A percentile compares a stretch with the other conserved stretches of the same genome.
Conservation (phyloP, 92 coral and sea anemone species). For the Diadumene lineata region DNA sequence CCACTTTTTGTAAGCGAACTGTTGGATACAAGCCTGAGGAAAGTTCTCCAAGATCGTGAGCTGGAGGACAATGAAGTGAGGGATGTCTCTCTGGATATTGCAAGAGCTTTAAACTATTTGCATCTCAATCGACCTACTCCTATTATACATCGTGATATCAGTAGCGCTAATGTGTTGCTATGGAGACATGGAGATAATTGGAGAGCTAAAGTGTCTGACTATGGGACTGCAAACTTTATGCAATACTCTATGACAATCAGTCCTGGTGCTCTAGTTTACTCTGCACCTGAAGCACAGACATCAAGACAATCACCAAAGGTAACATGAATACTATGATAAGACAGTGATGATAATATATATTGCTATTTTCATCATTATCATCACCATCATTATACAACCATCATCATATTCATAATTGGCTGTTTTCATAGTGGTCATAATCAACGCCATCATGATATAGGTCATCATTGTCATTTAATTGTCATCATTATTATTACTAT, state of each 20-base stretch:
- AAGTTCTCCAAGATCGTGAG: slow-evolving; percentile 53
- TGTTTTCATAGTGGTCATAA: not conserved
- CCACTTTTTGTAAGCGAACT: slow-evolving; percentile 81
- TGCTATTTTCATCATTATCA: not conserved
- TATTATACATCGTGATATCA: slow-evolving; percentile 85
- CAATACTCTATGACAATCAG: slow-evolving; percentile 71
- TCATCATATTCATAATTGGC: not conserved
- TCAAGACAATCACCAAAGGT: slow-evolving; percentile 82
- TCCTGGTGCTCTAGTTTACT: slow-evolving; percentile 80
- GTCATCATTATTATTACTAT: no score
- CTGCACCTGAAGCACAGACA: slow-evolving; percentile 80
- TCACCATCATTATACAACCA: slow-evolving; percentile 1
- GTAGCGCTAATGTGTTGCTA: slow-evolving; percentile 88
- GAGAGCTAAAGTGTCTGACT: slow-evolving; percentile 86
- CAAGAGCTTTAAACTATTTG: slow-evolving; percentile 73
- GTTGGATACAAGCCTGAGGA: slow-evolving; percentile 66
- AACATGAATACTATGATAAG: no score
- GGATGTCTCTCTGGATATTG: slow-evolving; percentile 59
- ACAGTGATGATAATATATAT: not conserved
- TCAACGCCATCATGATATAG: not conserved
- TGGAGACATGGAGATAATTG: slow-evolving; percentile 71
- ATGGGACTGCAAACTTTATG: slow-evolving; percentile 86
- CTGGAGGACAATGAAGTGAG: slow-evolving; percentile 43
- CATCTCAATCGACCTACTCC: slow-evolving; percentile 71
- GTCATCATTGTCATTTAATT: no score